Percentiles rank a stretch among this genome's conserved stretches.
Conservation (phyloP, 2,797 vertebrate genomes). For the Phrynocephalus guinanensis region DNA sequence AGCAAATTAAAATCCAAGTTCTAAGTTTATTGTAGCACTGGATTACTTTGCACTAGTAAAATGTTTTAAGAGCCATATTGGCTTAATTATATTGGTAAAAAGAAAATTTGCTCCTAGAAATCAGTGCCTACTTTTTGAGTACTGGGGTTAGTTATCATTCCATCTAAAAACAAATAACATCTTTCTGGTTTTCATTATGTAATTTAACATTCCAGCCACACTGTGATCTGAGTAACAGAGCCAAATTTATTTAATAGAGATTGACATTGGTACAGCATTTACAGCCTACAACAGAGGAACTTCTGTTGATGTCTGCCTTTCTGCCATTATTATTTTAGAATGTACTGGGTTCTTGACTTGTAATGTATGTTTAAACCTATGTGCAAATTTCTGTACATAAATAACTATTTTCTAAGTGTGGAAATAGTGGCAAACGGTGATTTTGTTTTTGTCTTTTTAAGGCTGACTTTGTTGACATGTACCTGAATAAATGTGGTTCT, state of each 20-base stretch:
- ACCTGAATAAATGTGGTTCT: slow-evolving; percentile 77
- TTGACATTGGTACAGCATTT: background rate
- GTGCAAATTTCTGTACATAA: slow-evolving; percentile 79
- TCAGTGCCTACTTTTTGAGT: slow-evolving; percentile 75
- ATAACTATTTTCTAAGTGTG: slow-evolving; percentile 80
- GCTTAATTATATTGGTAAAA: slow-evolving; percentile 74
- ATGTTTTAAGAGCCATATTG: slow-evolving; percentile 74
- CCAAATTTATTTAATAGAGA: slow-evolving; percentile 67
- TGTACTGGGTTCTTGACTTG: slow-evolving; percentile 74
- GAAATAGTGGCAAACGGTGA: slow-evolving; percentile 80
- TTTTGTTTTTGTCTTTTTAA: slow-evolving; percentile 51
- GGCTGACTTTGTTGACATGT: slow-evolving; percentile 69
- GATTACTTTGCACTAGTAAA: slow-evolving; percentile 70
- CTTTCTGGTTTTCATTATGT: slow-evolving; percentile 49
- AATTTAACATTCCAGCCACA: slow-evolving; percentile 39
- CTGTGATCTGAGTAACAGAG: slow-evolving; percentile 50
- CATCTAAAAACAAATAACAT: slow-evolving; percentile 33
- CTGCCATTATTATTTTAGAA: slow-evolving; percentile 73
- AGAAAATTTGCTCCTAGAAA: slow-evolving; percentile 76
- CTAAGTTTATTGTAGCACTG: slow-evolving; percentile 62
- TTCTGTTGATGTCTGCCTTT: slow-evolving; percentile 69
- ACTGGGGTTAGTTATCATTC: slow-evolving; percentile 60
- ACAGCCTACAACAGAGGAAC: slow-evolving; percentile 64
- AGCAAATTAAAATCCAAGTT: slow-evolving; percentile 52
- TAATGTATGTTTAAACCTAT: slow-evolving; percentile 79